Conservation (phyloP, 1,140 invertebrate genomes). For the Sycobia sp. region DNA sequence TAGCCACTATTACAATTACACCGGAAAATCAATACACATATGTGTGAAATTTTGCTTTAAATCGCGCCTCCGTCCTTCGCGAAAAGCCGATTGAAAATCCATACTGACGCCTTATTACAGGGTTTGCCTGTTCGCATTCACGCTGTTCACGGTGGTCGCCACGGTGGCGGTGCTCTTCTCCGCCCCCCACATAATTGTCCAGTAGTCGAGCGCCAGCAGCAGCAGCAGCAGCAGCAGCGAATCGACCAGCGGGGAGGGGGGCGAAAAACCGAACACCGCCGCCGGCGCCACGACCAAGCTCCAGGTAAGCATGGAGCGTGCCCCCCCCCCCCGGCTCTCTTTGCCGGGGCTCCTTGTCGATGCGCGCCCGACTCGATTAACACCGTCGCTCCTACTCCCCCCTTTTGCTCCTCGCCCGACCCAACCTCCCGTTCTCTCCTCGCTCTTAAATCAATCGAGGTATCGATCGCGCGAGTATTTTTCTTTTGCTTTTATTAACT, state of each 20-base stretch:
- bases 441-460: no score
- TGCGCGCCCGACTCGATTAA: background rate
- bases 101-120: no score
- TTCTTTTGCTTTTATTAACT: no score
- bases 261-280: constrained; percentile 23
- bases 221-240: constrained; percentile 43
- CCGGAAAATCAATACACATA: no score
- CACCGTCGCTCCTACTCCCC: background rate
- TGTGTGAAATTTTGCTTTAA: no score
- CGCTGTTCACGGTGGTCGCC: constrained; percentile 93
- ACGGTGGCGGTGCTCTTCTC: constrained; percentile 92
- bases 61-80: no score
- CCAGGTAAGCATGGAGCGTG: constrained; percentile 37
- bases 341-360: background rate
- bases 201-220: constrained; percentile 66
- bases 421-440: no score
- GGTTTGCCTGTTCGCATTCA: constrained; percentile 96
- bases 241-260: no score
- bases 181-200: constrained; percentile 94
- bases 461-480: no score
- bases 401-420: no score
- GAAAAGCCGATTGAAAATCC: no score
- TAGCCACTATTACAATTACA: no score
- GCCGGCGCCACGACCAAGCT: constrained; percentile 34
- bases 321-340: background rate